Conservation (phyloP, 2,888 invertebrate species). For the Drosophila infuscata region DNA sequence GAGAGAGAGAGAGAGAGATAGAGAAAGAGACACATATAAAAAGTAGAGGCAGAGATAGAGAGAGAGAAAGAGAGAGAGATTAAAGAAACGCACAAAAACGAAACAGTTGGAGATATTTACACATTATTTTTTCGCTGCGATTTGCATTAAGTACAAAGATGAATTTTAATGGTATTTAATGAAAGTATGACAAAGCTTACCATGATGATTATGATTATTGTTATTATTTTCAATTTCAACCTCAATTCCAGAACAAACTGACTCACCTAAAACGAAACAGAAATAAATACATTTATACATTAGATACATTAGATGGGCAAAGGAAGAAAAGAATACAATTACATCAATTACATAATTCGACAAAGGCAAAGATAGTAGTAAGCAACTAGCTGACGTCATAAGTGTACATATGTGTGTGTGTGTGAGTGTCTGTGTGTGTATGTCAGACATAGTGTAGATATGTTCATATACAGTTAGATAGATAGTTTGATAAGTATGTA, state of each 20-base stretch:
- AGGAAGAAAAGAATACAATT: background rate
- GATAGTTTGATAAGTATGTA: constrained; percentile 3
- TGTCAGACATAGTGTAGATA: background rate
- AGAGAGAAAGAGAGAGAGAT: constrained; percentile 16
- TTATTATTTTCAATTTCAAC: constrained; percentile 85
- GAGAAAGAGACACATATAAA: constrained; percentile 21
- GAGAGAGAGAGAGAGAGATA: constrained; percentile 8
- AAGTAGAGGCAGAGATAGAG: constrained; percentile 20
- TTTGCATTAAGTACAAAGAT: constrained; percentile 61
- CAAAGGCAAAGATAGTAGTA: constrained; percentile 19
- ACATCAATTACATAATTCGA: constrained; percentile 25
- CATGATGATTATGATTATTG: constrained; percentile 85
- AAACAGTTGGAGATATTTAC: constrained; percentile 19
- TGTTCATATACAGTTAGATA: background rate
- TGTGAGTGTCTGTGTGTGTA: background rate
- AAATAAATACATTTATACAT: constrained; percentile 41
- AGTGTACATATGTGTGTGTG: background rate
- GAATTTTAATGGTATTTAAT: constrained; percentile 84
- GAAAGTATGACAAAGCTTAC: constrained; percentile 85
- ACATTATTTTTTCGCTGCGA: constrained; percentile 27
- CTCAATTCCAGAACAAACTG: constrained; percentile 85
- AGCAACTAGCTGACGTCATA: constrained; percentile 27
- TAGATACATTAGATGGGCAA: constrained; percentile 18
- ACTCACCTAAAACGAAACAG: constrained; percentile 83
- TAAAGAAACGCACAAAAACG: constrained; percentile 17